These are phyloP conservation scores for Gallinago media DNA, from an alignment of 2,113 vertebrate genomes.

Conservation along the genomic window DNA sequence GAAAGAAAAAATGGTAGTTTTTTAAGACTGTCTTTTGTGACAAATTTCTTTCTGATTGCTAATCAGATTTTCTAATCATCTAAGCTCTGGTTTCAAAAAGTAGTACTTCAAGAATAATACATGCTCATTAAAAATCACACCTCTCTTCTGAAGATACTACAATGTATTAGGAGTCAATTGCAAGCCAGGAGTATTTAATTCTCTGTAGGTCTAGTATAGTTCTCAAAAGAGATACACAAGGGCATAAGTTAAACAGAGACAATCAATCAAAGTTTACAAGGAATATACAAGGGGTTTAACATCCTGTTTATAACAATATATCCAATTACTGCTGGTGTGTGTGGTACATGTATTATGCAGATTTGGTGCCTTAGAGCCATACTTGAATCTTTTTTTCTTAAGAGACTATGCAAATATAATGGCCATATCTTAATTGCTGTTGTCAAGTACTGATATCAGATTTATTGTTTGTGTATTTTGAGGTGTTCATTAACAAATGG, in stretches of 20 bases:
- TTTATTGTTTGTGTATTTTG: slow-evolving; percentile 67
- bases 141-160: neutral
- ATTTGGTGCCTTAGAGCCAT: neutral
- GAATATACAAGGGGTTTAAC: slow-evolving; percentile 50
- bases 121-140: neutral
- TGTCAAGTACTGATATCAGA: slow-evolving; percentile 58
- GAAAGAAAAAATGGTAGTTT: neutral
- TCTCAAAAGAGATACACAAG: slow-evolving; percentile 5
- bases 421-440: slow-evolving; percentile 75
- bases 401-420: slow-evolving; percentile 55
- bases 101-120: neutral
- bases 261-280: slow-evolving; percentile 72
- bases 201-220: neutral
- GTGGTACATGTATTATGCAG: neutral
- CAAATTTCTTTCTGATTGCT: neutral
- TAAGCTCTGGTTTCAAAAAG: neutral
- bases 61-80: neutral
- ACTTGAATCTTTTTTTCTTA: slow-evolving; percentile 31
- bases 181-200: neutral
- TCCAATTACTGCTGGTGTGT: neutral
- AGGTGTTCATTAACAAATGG: slow-evolving; percentile 15
- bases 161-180: neutral
- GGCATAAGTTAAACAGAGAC: slow-evolving; percentile 7
- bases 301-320: slow-evolving; percentile 23
- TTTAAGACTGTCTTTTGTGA: neutral